Percentiles rank a stretch among this genome's conserved stretches.
Evolutionary conservation across 2,797 vertebrate species (phyloP).

Genomic region (Pogoniulus pusillus): DNA sequence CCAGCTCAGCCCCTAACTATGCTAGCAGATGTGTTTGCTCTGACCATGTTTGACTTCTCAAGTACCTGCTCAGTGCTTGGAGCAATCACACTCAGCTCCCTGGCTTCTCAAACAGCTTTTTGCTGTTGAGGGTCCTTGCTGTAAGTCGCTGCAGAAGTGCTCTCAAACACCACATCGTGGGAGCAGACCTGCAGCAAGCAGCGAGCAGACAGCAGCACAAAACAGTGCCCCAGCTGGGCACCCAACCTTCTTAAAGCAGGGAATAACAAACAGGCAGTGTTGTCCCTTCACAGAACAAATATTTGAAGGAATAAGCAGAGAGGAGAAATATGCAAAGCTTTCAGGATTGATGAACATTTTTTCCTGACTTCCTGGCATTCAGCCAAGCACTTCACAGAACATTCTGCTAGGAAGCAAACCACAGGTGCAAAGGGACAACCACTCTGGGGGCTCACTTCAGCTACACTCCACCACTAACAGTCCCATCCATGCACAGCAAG

Average conservation of each 20-base stretch:
- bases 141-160: not conserved
- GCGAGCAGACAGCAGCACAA: not conserved
- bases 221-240: not conserved
- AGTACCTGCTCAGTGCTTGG: not conserved
- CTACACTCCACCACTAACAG: not conserved
- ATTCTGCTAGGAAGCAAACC: not conserved
- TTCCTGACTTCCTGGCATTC: not conserved
- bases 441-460: fast-evolving
- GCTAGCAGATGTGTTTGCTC: not conserved
- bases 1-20: fast-evolving
- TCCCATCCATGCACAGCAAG: too few relatives aligned
- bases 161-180: fast-evolving
- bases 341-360: slow-evolving; percentile 5
- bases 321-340: not conserved
- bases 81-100: not conserved
- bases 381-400: not conserved
- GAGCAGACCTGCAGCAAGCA: not conserved
- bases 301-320: slow-evolving; percentile 6
- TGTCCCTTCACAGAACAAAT: not conserved
- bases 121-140: not conserved
- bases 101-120: not conserved
- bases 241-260: not conserved
- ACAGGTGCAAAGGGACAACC: not conserved
- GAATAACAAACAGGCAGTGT: not conserved
- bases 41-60: not conserved